Evolutionary conservation across 2,113 vertebrate species (phyloP).

Genomic region (Picathartes gymnocephalus): DNA sequence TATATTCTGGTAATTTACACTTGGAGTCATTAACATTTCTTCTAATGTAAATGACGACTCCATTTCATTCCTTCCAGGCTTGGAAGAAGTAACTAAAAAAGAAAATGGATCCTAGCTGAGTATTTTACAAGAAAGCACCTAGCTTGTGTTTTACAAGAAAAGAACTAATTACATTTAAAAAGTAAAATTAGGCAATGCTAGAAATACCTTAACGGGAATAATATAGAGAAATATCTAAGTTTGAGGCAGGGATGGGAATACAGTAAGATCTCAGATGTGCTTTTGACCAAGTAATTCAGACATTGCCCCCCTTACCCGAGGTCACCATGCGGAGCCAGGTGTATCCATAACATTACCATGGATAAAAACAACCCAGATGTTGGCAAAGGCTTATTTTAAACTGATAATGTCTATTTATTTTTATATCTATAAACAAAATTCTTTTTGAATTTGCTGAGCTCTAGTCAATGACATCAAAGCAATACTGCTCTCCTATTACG

Average conservation of each 20-base stretch:
- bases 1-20: slow-evolving; percentile 5
- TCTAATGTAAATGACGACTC: neutral
- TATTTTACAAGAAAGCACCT: neutral
- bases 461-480: slow-evolving; percentile 1
- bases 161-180: neutral
- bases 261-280: neutral
- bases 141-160: neutral
- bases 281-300: neutral
- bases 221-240: neutral
- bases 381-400: neutral
- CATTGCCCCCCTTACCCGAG: no score
- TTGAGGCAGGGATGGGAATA: neutral
- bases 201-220: neutral
- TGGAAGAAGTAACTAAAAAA: neutral
- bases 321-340: neutral
- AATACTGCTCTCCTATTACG: neutral
- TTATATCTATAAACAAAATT: neutral
- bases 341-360: neutral
- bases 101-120: neutral
- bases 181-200: neutral
- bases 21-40: neutral
- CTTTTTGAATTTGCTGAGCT: neutral
- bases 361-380: neutral
- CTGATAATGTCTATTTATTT: neutral
- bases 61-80: neutral